Percentiles rank a stretch among this genome's conserved stretches.
These are phyloP conservation scores for Sylvilagus bachmani DNA, from an alignment of 2,113 vertebrate species.

Conservation along the genomic window DNA sequence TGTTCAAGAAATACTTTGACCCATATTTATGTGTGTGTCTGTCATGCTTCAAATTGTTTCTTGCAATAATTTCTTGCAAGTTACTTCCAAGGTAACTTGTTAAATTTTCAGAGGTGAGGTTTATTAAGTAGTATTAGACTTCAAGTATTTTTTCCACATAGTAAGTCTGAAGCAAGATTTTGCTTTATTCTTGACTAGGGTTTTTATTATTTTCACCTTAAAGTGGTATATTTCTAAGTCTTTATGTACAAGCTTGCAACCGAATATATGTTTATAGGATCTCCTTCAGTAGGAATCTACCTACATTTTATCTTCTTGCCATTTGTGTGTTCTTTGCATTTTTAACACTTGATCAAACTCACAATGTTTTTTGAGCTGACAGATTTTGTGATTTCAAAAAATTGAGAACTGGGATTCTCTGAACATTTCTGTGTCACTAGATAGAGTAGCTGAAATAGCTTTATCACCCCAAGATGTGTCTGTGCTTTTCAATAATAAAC, in stretches of 20 bases:
- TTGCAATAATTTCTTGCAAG: not conserved
- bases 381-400: not conserved
- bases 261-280: not conserved
- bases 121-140: not conserved
- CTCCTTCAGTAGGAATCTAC: not conserved
- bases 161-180: not conserved
- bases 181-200: not conserved
- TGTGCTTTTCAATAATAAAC: not conserved
- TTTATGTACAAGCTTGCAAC: not conserved
- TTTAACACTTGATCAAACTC: not conserved
- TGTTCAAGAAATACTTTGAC: constrained; percentile 26
- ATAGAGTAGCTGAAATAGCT: not conserved
- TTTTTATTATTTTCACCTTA: constrained; percentile 47
- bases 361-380: constrained; percentile 34
- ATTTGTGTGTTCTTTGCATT: not conserved
- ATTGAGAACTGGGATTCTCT: not conserved
- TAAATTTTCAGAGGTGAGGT: constrained; percentile 38
- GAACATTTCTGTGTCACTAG: not conserved
- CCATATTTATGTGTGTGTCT: not conserved
- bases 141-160: not conserved
- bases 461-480: not conserved
- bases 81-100: not conserved
- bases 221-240: not conserved
- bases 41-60: not conserved
- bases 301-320: not conserved